A percentile compares a stretch with the other conserved stretches of the same genome.
Conservation (phyloP, 2,888 invertebrate genomes). For the Torymus tubicola region DNA sequence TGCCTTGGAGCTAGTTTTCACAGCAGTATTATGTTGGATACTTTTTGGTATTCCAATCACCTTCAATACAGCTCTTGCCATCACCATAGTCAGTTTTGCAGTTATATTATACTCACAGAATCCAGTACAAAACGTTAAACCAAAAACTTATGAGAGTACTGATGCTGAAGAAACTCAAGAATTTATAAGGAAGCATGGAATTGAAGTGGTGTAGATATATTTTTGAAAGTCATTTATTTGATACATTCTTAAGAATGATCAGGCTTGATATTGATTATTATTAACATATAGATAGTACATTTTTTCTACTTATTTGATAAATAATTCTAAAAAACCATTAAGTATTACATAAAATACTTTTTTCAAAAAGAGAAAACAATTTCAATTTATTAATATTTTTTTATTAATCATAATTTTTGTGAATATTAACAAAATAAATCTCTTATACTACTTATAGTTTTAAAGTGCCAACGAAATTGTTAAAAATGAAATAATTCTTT, state of each 20-base stretch:
- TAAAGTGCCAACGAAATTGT: conserved; percentile 17
- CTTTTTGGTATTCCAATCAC: conserved; percentile 91
- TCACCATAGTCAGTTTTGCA: conserved; percentile 88
- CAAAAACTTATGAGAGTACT: conserved; percentile 47
- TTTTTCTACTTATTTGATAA: no score
- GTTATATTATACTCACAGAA: conserved; percentile 92
- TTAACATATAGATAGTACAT: no score
- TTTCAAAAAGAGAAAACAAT: no score
- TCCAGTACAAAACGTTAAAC: conserved; percentile 81
- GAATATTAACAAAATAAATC: no score
- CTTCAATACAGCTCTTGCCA: conserved; percentile 88
- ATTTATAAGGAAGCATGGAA: conserved; percentile 35
- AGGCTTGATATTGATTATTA: background rate
- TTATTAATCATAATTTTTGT: no score
- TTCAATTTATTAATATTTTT: no score
- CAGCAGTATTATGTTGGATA: conserved; percentile 91
- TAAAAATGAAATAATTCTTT: background rate
- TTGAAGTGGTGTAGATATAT: no score
- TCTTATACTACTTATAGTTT: conserved; percentile 24
- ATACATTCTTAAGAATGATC: background rate
- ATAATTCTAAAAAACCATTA: no score
- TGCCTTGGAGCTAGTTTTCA: conserved; percentile 93
- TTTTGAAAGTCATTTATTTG: no score
- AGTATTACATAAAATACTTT: no score
- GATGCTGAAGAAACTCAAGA: conserved; percentile 34